These are phyloP conservation scores for Pantherophis guttatus DNA, from an alignment of 2,113 vertebrate genomes.

Conservation along the genomic window DNA sequence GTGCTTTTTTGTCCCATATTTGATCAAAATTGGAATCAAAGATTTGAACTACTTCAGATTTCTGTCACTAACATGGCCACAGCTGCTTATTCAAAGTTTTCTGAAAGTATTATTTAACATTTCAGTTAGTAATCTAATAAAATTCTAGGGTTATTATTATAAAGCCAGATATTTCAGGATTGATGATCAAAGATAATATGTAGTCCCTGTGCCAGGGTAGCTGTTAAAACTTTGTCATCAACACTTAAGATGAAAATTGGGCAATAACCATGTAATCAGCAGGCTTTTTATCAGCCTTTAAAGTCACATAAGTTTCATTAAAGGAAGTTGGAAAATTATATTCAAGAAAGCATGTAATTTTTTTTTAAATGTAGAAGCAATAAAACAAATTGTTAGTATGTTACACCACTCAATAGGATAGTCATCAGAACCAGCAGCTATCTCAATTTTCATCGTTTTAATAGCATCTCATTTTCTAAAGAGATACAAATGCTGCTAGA, in stretches of 20 bases:
- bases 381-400: neutral
- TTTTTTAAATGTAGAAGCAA: neutral
- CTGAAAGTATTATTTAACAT: neutral
- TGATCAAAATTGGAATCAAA: neutral
- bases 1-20: neutral
- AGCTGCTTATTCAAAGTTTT: neutral
- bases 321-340: neutral
- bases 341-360: neutral
- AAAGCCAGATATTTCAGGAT: neutral
- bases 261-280: neutral
- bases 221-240: neutral
- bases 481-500: neutral
- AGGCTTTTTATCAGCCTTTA: neutral
- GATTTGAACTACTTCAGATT: neutral
- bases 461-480: neutral
- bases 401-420: neutral
- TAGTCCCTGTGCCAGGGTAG: neutral
- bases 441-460: neutral
- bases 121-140: neutral
- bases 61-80: neutral
- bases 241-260: neutral
- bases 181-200: neutral
- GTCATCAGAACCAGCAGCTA: neutral
- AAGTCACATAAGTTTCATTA: neutral
- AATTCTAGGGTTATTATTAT: neutral